A percentile compares a stretch with the other conserved stretches of the same genome.
Evolutionary conservation across 2,113 vertebrate species (phyloP).

Genomic region (Meles meles): DNA sequence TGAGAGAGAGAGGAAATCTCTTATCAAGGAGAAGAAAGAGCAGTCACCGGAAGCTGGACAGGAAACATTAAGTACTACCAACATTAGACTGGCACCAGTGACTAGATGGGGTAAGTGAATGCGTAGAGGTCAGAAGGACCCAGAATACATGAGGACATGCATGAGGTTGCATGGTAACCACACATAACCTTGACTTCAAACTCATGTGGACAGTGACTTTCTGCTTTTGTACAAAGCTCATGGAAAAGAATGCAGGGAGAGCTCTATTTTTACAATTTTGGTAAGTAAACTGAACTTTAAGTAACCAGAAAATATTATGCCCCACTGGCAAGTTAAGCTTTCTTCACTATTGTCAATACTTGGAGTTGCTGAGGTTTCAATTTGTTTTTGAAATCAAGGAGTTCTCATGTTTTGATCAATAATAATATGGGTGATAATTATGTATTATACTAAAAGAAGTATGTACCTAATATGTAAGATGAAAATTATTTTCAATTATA

Average conservation of each 20-base stretch:
- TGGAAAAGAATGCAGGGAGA: not conserved
- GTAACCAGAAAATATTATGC: not conserved
- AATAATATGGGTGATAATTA: not conserved
- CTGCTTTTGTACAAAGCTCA: not conserved
- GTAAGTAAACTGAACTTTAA: not conserved
- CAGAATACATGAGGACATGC: not conserved
- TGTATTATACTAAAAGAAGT: not conserved
- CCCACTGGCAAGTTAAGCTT: not conserved
- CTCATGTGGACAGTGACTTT: not conserved
- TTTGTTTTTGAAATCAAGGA: not conserved
- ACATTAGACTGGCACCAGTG: not conserved
- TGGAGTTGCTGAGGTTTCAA: not conserved
- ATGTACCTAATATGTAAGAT: not conserved
- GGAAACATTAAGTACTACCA: not conserved
- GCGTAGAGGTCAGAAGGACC: rapidly evolving
- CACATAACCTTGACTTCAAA: not conserved
- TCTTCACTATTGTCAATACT: not conserved
- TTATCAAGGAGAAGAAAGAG: not conserved
- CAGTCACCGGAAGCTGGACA: not conserved
- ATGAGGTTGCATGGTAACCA: rapidly evolving
- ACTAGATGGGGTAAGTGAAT: not conserved
- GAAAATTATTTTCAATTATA: not conserved
- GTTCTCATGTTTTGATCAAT: not conserved
- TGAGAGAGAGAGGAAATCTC: not conserved
- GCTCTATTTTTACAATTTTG: not conserved